Conservation (phyloP, 2,113 vertebrate genomes). For the Calyptommatus sinebrachiatus region DNA sequence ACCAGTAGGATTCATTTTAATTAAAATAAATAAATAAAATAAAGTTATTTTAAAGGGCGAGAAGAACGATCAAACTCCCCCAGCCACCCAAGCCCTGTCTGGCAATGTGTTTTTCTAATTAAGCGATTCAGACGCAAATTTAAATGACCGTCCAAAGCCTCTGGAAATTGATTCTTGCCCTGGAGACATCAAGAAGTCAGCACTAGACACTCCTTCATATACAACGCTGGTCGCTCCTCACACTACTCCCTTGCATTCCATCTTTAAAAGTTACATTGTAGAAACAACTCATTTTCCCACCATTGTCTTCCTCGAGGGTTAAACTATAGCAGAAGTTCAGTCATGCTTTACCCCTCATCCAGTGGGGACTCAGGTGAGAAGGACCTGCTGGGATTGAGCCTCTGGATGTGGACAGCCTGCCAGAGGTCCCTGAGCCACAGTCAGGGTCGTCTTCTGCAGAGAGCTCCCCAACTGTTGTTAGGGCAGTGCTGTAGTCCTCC, state of each 20-base stretch:
- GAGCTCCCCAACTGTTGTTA: no score
- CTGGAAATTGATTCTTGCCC: not conserved
- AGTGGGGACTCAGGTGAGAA: no score
- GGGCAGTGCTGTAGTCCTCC: no score
- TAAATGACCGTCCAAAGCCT: constrained; percentile 4
- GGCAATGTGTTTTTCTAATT: constrained; percentile 3
- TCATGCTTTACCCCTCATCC: no score
- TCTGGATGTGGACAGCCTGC: no score
- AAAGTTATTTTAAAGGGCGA: constrained; percentile 20
- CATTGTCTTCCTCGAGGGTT: no score
- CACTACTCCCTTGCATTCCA: not conserved
- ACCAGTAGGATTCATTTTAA: not conserved
- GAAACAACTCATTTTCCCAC: not conserved
- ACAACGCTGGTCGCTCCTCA: no score
- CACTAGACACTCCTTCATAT: not conserved
- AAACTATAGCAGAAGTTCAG: no score
- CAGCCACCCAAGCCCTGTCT: not conserved
- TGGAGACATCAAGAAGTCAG: not conserved
- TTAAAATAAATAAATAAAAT: not conserved
- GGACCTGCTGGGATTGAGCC: no score
- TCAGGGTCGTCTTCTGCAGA: no score
- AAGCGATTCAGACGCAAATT: not conserved
- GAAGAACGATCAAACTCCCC: not conserved
- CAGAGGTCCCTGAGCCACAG: no score
- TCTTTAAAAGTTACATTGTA: not conserved